Evolutionary conservation across 2,797 vertebrate genomes (phyloP).

Genomic region (Macrochelys suwanniensis): DNA sequence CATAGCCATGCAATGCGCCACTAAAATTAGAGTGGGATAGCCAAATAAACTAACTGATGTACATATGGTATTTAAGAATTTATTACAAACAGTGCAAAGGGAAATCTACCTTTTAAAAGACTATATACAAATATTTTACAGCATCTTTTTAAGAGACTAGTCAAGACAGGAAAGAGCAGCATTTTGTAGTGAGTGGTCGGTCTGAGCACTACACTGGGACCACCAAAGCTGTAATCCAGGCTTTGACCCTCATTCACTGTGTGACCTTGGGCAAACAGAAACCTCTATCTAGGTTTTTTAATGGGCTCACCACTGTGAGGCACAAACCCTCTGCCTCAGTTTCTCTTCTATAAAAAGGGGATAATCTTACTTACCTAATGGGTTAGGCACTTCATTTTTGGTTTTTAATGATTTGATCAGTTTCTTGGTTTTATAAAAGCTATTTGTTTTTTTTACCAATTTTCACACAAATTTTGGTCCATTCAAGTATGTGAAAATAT

Average conservation of each 20-base stretch:
- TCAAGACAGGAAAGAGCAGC: not conserved
- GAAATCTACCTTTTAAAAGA: not conserved
- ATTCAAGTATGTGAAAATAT: not conserved
- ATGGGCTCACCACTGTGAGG: not conserved
- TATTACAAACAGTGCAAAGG: not conserved
- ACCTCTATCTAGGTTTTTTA: not conserved
- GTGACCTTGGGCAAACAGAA: not conserved
- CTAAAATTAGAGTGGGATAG: not conserved
- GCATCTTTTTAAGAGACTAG: not conserved
- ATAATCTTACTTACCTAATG: not conserved
- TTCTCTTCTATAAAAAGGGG: not conserved
- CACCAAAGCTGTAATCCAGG: not conserved
- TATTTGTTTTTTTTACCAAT: not conserved
- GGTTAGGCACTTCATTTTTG: not conserved
- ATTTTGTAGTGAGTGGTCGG: no score
- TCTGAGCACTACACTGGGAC: not conserved
- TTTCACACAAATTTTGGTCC: not conserved
- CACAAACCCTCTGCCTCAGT: not conserved
- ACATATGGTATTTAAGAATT: not conserved
- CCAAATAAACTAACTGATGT: not conserved
- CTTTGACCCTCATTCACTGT: not conserved
- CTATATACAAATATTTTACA: not conserved
- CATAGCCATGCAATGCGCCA: not conserved
- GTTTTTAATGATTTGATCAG: not conserved
- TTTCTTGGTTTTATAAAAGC: not conserved